A percentile compares a stretch with the other conserved stretches of the same genome.
These are phyloP conservation scores for Buathra laborator DNA, from an alignment of 2,888 invertebrate genomes.

Conservation along the genomic window DNA sequence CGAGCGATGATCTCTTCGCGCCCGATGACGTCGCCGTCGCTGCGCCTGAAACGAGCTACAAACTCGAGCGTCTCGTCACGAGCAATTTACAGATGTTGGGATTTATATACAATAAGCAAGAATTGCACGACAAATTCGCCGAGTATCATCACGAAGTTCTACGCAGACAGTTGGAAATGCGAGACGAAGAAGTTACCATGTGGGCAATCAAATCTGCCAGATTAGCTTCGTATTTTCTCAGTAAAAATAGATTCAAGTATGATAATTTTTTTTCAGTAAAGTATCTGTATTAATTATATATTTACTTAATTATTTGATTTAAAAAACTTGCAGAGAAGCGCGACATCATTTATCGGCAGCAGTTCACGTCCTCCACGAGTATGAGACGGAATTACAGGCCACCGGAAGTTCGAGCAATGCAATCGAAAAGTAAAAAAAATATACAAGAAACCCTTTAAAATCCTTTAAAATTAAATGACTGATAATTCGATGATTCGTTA, in stretches of 20 bases:
- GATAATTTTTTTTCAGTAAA: slow-evolving; percentile 13
- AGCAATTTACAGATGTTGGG: slow-evolving; percentile 89
- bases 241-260: slow-evolving; percentile 77
- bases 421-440: slow-evolving; percentile 56
- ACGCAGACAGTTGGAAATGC: slow-evolving; percentile 87
- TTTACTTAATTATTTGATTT: not conserved
- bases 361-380: slow-evolving; percentile 86
- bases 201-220: slow-evolving; percentile 87
- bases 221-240: slow-evolving; percentile 86
- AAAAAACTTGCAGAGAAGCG: slow-evolving; percentile 84
- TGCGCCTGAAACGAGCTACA: slow-evolving; percentile 85
- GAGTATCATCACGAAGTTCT: slow-evolving; percentile 87
- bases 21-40: slow-evolving; percentile 77
- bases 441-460: not conserved
- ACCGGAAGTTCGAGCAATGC: slow-evolving; percentile 80
- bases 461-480: too few relatives aligned
- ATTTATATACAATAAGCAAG: slow-evolving; percentile 87
- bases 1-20: slow-evolving; percentile 87
- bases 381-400: slow-evolving; percentile 86
- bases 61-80: slow-evolving; percentile 87
- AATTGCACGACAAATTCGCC: slow-evolving; percentile 86
- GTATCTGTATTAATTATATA: not conserved
- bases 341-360: slow-evolving; percentile 90
- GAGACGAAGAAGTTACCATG: slow-evolving; percentile 87
- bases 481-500: slow-evolving; percentile 27